Evolutionary conservation across 2,888 invertebrate genomes (phyloP).

Genomic region (Thumatha senex): DNA sequence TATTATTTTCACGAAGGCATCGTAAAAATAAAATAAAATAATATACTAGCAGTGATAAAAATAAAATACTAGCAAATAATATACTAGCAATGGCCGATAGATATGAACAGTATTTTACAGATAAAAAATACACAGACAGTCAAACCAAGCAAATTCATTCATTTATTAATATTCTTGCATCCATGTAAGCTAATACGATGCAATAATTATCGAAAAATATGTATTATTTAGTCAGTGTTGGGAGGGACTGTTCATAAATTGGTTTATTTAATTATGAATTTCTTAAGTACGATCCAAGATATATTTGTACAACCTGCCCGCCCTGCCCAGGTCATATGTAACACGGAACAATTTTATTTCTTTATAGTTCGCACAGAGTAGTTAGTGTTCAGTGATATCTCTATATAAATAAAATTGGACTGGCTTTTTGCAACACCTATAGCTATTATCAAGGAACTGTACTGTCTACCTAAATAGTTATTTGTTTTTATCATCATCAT

Average conservation of each 20-base stretch:
- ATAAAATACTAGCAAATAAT: not conserved
- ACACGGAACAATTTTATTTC: constrained; percentile 76
- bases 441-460: no score
- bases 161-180: constrained; percentile 35
- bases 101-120: constrained; percentile 3
- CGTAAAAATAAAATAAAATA: no score
- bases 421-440: no score
- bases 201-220: constrained; percentile 68
- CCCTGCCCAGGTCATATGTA: constrained; percentile 74
- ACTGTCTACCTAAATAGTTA: no score
- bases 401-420: not conserved
- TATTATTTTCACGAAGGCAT: no score
- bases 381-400: not conserved
- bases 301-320: constrained; percentile 76
- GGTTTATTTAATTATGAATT: constrained; percentile 80
- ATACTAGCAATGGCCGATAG: not conserved
- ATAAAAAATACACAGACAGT: constrained; percentile 8
- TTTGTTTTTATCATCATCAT: no score
- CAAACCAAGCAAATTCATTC: constrained; percentile 19
- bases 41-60: no score
- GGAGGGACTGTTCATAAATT: constrained; percentile 66
- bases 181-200: constrained; percentile 60
- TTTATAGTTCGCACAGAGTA: constrained; percentile 67
- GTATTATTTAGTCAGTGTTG: constrained; percentile 50
- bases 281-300: constrained; percentile 74